Percentiles rank a stretch among this genome's conserved stretches.
phyloP scores from a whole-genome alignment of 2,797 vertebrate genomes.

The Choloepus didactylus region DNA sequence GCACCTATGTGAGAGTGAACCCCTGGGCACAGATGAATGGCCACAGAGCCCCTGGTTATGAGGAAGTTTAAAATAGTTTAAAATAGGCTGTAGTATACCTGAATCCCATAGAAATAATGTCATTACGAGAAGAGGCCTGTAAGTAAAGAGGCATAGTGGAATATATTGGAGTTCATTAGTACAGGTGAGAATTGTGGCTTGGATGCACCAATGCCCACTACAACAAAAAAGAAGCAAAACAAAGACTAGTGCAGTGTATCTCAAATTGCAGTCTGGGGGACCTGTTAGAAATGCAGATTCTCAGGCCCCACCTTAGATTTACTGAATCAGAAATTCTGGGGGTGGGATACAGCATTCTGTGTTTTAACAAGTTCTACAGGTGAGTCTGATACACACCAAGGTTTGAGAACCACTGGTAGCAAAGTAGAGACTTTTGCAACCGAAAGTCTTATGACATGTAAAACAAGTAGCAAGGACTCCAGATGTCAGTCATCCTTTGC shows the following conservation, averaged over 20 bases:
- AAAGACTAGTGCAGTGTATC: neutral
- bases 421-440: neutral
- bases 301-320: neutral
- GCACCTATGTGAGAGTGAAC: neutral
- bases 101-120: neutral
- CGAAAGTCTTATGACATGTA: neutral
- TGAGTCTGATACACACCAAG: neutral
- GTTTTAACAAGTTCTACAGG: neutral
- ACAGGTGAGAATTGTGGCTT: neutral
- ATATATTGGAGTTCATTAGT: neutral
- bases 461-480: neutral
- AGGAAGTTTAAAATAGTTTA: neutral
- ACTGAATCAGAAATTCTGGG: neutral
- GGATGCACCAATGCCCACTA: neutral
- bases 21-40: neutral
- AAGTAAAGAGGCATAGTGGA: neutral
- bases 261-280: neutral
- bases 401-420: neutral
- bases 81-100: neutral
- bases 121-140: neutral
- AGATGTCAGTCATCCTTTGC: neutral
- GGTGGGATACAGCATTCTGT: neutral
- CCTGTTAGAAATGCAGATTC: neutral
- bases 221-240: neutral
- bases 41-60: neutral